Percentiles rank a stretch among this genome's conserved stretches.
phyloP scores from a whole-genome alignment of 2,797 vertebrate genomes.

The Sebastes paucispinis region DNA sequence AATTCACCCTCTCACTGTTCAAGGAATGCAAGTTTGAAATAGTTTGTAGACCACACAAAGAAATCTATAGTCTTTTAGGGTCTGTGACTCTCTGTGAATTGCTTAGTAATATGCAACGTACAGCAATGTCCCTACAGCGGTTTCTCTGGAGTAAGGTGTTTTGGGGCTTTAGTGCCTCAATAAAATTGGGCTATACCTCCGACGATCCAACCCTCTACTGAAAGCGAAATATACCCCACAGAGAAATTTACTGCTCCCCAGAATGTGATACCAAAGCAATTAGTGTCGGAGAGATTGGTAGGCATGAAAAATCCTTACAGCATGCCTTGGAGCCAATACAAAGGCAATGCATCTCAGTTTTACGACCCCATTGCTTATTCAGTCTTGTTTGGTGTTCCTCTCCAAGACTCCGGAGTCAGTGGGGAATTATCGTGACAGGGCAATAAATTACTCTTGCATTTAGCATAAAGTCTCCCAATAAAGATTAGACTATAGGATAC shows the following conservation, averaged over 20 bases:
- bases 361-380: conserved; percentile 82
- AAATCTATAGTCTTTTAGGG: conserved; percentile 20
- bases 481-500: conserved; percentile 68
- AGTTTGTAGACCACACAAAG: conserved; percentile 11
- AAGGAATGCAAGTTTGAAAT: conserved; percentile 3
- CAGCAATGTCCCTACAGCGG: conserved; percentile 50
- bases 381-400: conserved; percentile 77
- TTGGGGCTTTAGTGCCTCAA: conserved; percentile 68
- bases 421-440: conserved; percentile 73
- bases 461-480: conserved; percentile 75
- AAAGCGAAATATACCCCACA: conserved; percentile 76
- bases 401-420: conserved; percentile 67
- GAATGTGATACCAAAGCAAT: conserved; percentile 85
- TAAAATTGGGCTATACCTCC: conserved; percentile 70
- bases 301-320: conserved; percentile 79
- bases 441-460: conserved; percentile 80
- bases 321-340: conserved; percentile 75
- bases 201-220: conserved; percentile 63
- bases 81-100: conserved; percentile 28
- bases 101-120: conserved; percentile 35
- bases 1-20: neutral
- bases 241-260: conserved; percentile 81
- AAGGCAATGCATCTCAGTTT: conserved; percentile 81
- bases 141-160: conserved; percentile 62
- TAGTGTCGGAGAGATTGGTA: conserved; percentile 83